Evolutionary conservation across 2,113 vertebrate genomes (phyloP), one percentile per base, ranked within the genome.

Genomic region (Geococcyx californianus): DNA sequence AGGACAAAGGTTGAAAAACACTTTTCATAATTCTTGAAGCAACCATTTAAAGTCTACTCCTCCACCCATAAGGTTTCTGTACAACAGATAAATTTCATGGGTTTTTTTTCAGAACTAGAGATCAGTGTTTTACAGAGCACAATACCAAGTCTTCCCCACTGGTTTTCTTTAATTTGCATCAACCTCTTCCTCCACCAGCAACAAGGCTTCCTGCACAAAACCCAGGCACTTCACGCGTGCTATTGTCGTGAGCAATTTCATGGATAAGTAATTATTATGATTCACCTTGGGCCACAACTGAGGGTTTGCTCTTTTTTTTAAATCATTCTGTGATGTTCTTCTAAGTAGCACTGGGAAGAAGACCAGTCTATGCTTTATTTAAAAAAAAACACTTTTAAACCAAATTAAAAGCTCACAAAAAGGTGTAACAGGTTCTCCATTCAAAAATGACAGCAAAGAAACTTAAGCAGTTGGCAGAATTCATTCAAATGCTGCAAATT

Each of bases 1-100:
- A 60, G 6, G 33, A 44, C 44, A 49, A 81, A 40, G 47, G 34
- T 21, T 24, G 59, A 36, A 52, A 42, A 80, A 63, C 25, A 25
- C 52, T 56, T n/a, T 31, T 5, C 31, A 51, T 38, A 34, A 88
- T 93, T 36, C 98, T 98, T 97, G 62, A 98, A 75, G 44, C 19
- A 24, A 24, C 42, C 34, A 34, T n/a, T 67, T 95, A 98, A 96
- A 94, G 98, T 97, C 4, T 49, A 49, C 21, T 34, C 23, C 11
- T 47, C 42, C 31, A 49, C 34, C 34, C 19, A 18, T 19, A 34
- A 34, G 16, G 42, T 42, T 67, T 58, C 42, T 59, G 94, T 42
- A 40, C 60, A 42, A 42, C 7, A n/a, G 34, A 47, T 13, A 23
- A 44, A 31, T 19, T 36, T 13, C 16, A 38, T 11, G 31, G 49